Percentiles rank a stretch among this genome's conserved stretches.
Evolutionary conservation across 2,113 vertebrate genomes (phyloP).

Genomic region (Steatornis caripensis): DNA sequence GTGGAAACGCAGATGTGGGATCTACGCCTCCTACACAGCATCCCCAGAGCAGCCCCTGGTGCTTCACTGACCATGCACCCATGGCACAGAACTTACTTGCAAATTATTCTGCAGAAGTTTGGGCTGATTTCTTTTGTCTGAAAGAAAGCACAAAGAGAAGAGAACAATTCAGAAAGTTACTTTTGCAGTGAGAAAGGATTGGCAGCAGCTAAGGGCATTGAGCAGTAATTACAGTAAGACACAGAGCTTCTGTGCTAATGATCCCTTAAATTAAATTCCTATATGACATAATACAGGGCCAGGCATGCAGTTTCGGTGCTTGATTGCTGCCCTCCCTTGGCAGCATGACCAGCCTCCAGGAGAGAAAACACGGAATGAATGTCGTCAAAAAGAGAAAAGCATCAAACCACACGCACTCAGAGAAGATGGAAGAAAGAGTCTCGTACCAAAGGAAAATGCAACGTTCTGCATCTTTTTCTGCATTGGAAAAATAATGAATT

Average conservation of each 20-base stretch:
- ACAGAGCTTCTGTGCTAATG: background rate
- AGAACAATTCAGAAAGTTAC: background rate
- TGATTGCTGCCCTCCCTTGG: constrained; percentile 18
- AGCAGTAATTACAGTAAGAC: background rate
- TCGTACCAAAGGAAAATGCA: background rate
- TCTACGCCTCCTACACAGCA: background rate
- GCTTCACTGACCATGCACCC: background rate
- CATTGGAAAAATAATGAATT: background rate
- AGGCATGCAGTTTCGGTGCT: background rate
- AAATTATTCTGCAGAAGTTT: background rate
- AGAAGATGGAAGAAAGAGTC: background rate
- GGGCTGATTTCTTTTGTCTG: background rate
- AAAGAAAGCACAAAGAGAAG: background rate
- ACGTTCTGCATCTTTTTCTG: background rate
- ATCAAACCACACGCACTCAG: background rate
- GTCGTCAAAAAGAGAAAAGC: background rate
- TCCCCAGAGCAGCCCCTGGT: background rate
- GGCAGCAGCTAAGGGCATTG: background rate
- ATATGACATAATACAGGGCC: background rate
- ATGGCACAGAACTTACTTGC: background rate
- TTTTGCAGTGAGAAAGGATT: background rate
- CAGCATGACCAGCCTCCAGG: background rate
- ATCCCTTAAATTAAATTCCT: background rate
- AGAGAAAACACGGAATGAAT: background rate
- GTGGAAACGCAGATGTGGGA: background rate